Evolutionary conservation across 2,888 invertebrate genomes (phyloP).

Genomic region (Polietes domitor): DNA sequence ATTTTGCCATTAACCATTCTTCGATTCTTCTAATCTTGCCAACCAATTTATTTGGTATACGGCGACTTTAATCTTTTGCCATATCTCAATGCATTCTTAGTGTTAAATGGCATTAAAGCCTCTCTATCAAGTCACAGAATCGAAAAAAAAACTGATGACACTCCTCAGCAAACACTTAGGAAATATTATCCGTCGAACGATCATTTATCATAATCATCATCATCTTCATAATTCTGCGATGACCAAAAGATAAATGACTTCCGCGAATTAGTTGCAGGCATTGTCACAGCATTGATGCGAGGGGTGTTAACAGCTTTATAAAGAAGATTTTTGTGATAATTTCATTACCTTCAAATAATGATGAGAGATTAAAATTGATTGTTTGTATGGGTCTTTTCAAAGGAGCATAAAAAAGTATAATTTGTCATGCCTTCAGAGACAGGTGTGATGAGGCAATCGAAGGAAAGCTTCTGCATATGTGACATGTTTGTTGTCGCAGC

Average conservation of each 20-base stretch:
- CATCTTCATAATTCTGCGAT: neutral
- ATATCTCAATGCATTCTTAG: slow-evolving; percentile 1
- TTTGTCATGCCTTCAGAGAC: neutral
- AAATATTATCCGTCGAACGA: neutral
- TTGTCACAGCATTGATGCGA: neutral
- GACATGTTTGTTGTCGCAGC: too few species aligned
- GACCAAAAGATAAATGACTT: neutral
- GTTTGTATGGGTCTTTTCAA: neutral
- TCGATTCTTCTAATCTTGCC: neutral
- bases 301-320: slow-evolving; percentile 13
- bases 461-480: too few species aligned
- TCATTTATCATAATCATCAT: neutral
- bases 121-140: neutral
- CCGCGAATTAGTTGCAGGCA: neutral
- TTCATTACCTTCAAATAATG: neutral
- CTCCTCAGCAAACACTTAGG: neutral
- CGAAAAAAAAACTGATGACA: neutral
- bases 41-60: too few species aligned
- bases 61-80: too few species aligned
- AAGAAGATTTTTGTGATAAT: neutral
- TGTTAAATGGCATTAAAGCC: neutral
- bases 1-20: neutral
- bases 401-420: neutral
- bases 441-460: too few species aligned
- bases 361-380: neutral